Evolutionary conservation across 2,888 invertebrate genomes (phyloP), one percentile per base, ranked within the genome.

Genomic region (Phengaris alcon): DNA sequence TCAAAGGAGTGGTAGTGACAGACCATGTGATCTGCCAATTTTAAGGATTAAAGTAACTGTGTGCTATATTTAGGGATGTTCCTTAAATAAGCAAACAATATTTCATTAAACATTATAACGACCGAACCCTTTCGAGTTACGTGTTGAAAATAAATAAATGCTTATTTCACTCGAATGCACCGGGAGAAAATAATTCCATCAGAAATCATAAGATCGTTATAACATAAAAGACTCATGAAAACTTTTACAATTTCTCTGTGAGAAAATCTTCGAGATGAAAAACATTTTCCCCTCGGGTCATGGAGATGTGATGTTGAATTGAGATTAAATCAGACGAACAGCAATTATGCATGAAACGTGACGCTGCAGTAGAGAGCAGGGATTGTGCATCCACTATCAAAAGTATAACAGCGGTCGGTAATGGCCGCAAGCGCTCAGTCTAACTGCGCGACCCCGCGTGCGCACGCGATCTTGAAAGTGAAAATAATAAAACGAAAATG

Each of bases 321-420:
- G 90, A 90, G 92, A 91, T 91, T 89, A 81, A 87, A 85, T 22
- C 85, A 88, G 88, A 88, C 87, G 89, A 90, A 87, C 87, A 86
- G 86, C 86, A 86, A 93, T 93, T 93, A 91, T 90, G 90, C 86
- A 89, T 86, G 90, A 88, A 88, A 92, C 91, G 93, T 91, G 93
- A 91, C 93, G 86, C 87, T 90, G 91, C 92, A 89, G 90, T 89
- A 88, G 87, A 89, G 84, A 88, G 87, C 89, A 89, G 90, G 89
- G 88, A 85, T 84, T 87, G 87, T 90, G 90, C 89, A 90, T 90
- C 90, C 82, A 89, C 88, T 84, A 90, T 88, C 90, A 89, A 88
- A 93, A 93, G 88, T 93, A 93, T 93, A 93, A 90, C 91, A 93
- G 89, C 81, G 84, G 80, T 82, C 80, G 81, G 84, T 84, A 79